Evolutionary conservation across 64 coral and sea anemone genomes (phyloP).

Genomic region (Montipora foliosa): DNA sequence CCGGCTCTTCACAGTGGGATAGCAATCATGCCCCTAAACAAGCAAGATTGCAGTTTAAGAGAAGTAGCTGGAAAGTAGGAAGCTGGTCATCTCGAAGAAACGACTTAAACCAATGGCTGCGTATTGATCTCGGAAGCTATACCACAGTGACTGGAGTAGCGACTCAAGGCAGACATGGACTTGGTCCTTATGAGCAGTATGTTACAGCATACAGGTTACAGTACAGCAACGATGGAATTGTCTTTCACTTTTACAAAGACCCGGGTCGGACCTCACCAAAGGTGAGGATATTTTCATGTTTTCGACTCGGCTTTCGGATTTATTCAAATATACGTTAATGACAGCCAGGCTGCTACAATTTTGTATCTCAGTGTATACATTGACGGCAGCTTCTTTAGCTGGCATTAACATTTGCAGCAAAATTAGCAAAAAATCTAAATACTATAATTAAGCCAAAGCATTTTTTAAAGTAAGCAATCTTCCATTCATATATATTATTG

Average conservation of each 20-base stretch:
- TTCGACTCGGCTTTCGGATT: too few species aligned
- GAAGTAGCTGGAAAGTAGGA: not conserved
- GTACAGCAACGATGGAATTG: not conserved
- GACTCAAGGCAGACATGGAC: not conserved
- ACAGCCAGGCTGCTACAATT: too few species aligned
- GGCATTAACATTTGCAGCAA: too few species aligned
- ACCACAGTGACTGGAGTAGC: not conserved
- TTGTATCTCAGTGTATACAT: too few species aligned
- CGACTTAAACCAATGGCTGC: not conserved
- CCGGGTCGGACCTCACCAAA: not conserved
- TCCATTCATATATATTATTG: too few species aligned
- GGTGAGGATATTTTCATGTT: not conserved
- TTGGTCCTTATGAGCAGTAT: not conserved
- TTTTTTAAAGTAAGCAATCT: too few species aligned
- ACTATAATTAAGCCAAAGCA: too few species aligned
- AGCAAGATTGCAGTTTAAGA: slow-evolving; percentile 17
- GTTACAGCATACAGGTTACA: not conserved
- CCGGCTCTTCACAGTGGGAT: slow-evolving; percentile 20
- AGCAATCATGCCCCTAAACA: not conserved
- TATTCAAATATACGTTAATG: too few species aligned
- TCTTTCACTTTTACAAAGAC: too few species aligned
- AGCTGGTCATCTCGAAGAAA: not conserved
- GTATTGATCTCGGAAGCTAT: not conserved
- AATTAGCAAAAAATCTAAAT: too few species aligned
- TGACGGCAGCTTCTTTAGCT: too few species aligned